Conservation (phyloP, 53 echinoderm and acorn worm genomes). For the Patiria pectinifera region DNA sequence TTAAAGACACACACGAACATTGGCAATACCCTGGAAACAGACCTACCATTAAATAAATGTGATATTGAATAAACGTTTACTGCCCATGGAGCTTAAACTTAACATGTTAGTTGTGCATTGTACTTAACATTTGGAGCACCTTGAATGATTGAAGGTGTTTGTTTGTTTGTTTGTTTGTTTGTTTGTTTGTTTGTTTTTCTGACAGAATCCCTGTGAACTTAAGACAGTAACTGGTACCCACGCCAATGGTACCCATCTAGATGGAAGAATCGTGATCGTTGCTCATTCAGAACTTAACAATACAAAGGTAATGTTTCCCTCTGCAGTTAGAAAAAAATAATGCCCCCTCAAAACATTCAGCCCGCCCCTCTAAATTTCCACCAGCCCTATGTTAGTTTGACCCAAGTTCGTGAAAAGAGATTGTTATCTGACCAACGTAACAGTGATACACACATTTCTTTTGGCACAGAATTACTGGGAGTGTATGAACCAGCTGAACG, state of each 20-base stretch:
- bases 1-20: too few species aligned
- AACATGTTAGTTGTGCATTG: too few species aligned
- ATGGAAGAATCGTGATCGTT: neutral
- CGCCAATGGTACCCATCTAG: neutral
- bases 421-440: too few species aligned
- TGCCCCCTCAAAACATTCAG: neutral
- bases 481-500: conserved; percentile 44
- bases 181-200: neutral
- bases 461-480: conserved; percentile 16
- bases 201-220: conserved; percentile 35
- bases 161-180: neutral
- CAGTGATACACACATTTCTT: neutral
- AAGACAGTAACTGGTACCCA: neutral
- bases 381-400: too few species aligned
- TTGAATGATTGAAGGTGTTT: too few species aligned
- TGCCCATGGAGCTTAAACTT: too few species aligned
- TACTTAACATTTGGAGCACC: too few species aligned
- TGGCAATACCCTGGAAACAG: too few species aligned
- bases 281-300: neutral
- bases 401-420: too few species aligned
- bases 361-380: too few species aligned
- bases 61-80: too few species aligned
- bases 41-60: too few species aligned
- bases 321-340: neutral
- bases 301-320: conserved; percentile 9